phyloP scores from a whole-genome alignment of 2,888 invertebrate species.

The Minunthozetes semirufus region DNA sequence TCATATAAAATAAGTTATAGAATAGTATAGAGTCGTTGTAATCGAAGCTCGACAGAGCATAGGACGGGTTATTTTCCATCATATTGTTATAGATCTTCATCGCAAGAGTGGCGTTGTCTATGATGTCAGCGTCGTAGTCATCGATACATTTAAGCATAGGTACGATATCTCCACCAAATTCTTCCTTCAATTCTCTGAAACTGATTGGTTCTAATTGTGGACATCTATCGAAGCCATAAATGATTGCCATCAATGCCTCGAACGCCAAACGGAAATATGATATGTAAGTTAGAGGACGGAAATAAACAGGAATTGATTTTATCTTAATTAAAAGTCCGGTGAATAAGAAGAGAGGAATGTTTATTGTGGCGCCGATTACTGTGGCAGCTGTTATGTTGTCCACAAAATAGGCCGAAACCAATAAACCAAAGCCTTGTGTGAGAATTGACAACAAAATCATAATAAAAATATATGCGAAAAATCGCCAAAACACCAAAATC shows the following conservation, averaged over 20 bases:
- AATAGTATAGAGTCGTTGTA: conserved; percentile 24
- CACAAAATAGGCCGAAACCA: conserved; percentile 33
- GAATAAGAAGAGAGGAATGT: conserved; percentile 85
- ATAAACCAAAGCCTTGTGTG: conserved; percentile 69
- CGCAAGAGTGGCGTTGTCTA: conserved; percentile 18
- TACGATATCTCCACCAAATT: conserved; percentile 32
- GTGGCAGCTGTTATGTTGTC: conserved; percentile 32
- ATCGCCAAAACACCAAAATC: conserved; percentile 62
- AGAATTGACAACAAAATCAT: conserved; percentile 83
- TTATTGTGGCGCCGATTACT: conserved; percentile 28
- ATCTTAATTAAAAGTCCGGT: conserved; percentile 96
- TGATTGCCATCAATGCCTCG: conserved; percentile 75
- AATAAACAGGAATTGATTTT: conserved; percentile 80
- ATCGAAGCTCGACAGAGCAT: conserved; percentile 18
- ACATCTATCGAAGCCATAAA: conserved; percentile 67
- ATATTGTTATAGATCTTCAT: conserved; percentile 23
- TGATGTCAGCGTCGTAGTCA: conserved; percentile 18
- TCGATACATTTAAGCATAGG: conserved; percentile 29
- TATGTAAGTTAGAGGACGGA: conserved; percentile 90
- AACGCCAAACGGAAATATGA: conserved; percentile 90
- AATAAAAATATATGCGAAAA: conserved; percentile 55
- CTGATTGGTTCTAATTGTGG: conserved; percentile 17
- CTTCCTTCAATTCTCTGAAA: not conserved
- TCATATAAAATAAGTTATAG: conserved; percentile 11
- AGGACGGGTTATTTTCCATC: conserved; percentile 15